A percentile compares a stretch with the other conserved stretches of the same genome.
phyloP scores from a whole-genome alignment of 2,113 vertebrate species.

The Junco hyemalis region DNA sequence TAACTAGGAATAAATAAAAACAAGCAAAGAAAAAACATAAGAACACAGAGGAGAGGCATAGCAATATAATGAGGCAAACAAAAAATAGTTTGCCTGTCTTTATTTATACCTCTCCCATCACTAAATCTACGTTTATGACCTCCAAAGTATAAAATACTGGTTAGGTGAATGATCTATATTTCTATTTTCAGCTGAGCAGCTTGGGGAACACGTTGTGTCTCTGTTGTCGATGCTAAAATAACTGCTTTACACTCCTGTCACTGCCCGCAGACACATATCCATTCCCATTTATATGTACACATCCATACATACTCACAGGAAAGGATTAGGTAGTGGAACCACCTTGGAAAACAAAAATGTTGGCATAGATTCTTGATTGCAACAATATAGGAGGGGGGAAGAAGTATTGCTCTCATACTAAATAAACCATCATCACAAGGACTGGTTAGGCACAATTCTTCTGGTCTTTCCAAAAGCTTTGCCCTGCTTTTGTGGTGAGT shows the following conservation, averaged over 20 bases:
- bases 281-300: background rate
- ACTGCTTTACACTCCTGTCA: background rate
- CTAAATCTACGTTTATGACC: background rate
- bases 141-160: background rate
- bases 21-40: background rate
- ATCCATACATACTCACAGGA: accelerated
- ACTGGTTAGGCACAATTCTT: background rate
- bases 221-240: background rate
- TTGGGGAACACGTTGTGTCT: background rate
- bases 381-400: background rate
- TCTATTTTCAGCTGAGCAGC: background rate
- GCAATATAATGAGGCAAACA: background rate
- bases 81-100: background rate
- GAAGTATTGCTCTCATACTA: background rate
- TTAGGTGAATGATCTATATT: background rate
- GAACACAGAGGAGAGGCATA: background rate
- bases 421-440: background rate
- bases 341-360: background rate
- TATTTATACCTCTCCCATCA: background rate
- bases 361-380: background rate
- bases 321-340: background rate
- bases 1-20: background rate
- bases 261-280: background rate
- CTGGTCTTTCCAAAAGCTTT: background rate
- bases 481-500: background rate